Percentiles rank a stretch among this genome's conserved stretches.
Conservation (phyloP, 2,113 vertebrate genomes). For the Phylloscopus trochilus region DNA sequence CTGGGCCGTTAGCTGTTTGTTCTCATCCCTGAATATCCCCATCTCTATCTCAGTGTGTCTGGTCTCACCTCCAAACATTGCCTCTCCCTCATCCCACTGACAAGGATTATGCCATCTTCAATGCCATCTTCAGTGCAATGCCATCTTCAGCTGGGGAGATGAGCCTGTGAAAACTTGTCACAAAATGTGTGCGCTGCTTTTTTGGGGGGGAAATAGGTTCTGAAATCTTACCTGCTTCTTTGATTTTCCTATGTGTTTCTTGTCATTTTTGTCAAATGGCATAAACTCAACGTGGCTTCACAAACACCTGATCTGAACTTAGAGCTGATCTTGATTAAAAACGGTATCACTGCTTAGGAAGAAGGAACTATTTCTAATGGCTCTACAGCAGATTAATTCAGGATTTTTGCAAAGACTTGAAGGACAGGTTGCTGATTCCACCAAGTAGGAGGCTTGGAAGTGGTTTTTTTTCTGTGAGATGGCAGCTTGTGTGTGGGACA, state of each 20-base stretch:
- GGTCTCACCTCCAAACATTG: accelerated
- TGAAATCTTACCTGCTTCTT: not conserved
- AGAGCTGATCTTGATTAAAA: not conserved
- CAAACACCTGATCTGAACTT: not conserved
- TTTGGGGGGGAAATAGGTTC: not conserved
- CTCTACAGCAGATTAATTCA: not conserved
- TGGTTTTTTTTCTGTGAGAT: not conserved
- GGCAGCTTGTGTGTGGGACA: not conserved
- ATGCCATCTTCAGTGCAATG: too few relatives aligned
- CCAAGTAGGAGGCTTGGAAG: not conserved
- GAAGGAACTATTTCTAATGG: not conserved
- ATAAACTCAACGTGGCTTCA: not conserved
- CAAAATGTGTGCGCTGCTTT: not conserved
- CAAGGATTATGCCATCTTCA: not conserved
- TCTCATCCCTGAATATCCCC: not conserved
- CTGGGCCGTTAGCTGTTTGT: not conserved
- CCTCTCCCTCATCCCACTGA: not conserved
- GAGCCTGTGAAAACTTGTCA: not conserved
- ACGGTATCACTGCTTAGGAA: not conserved
- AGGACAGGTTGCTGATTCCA: not conserved
- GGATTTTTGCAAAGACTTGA: not conserved
- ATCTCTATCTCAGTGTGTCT: not conserved
- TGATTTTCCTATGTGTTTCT: not conserved
- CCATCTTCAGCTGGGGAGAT: not conserved
- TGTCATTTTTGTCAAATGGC: not conserved